Evolutionary conservation across 1,140 invertebrate species (phyloP).

Genomic region (Drosophila sproati): DNA sequence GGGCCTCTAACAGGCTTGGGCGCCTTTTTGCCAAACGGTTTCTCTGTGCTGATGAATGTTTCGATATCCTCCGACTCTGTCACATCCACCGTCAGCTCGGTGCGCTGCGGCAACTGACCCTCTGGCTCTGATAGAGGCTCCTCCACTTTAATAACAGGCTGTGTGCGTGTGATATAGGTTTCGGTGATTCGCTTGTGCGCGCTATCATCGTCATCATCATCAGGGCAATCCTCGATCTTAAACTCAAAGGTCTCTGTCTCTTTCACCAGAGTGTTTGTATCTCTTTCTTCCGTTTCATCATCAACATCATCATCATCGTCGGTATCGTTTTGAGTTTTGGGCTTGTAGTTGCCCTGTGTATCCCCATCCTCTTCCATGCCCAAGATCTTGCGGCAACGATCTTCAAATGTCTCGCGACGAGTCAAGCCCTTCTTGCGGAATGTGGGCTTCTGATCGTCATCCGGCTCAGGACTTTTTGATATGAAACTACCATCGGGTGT

Average conservation of each 20-base stretch:
- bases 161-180: conserved; percentile 52
- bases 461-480: conserved; percentile 57
- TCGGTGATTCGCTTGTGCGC: conserved; percentile 47
- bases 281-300: conserved; percentile 21
- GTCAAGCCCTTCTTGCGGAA: conserved; percentile 68
- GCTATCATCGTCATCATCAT: conserved; percentile 76
- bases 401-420: conserved; percentile 89
- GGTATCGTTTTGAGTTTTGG: conserved; percentile 5
- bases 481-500: conserved; percentile 66
- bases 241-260: conserved; percentile 70
- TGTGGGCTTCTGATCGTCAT: conserved; percentile 48
- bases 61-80: conserved; percentile 43
- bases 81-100: conserved; percentile 43
- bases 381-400: conserved; percentile 88
- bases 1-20: not conserved
- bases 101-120: conserved; percentile 14
- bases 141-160: conserved; percentile 64
- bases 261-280: conserved; percentile 15
- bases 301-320: conserved; percentile 22
- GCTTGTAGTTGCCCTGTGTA: conserved; percentile 64
- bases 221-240: conserved; percentile 76
- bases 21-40: not conserved
- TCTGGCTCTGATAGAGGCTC: conserved; percentile 26
- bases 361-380: conserved; percentile 86
- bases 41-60: conserved; percentile 2